phyloP scores from a whole-genome alignment of 2,797 vertebrate genomes.

The Esox masquinongy region DNA sequence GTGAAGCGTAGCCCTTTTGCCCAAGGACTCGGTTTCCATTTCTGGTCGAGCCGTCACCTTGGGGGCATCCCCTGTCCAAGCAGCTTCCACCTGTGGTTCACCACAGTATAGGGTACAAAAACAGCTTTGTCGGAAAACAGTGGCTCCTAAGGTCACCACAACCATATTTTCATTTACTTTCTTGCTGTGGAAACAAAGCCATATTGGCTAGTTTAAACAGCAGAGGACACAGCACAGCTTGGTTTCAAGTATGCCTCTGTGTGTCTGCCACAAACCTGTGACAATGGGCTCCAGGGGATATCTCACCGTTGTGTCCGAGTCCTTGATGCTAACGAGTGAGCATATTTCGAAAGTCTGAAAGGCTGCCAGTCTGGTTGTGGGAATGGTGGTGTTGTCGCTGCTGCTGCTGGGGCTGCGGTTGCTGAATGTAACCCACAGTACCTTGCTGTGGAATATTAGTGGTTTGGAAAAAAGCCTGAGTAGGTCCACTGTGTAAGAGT shows the following conservation, averaged over 20 bases:
- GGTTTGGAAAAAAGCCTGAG: constrained; percentile 74
- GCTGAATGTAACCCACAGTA: constrained; percentile 78
- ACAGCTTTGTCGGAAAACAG: constrained; percentile 19
- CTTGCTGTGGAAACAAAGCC: constrained; percentile 31
- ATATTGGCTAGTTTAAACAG: constrained; percentile 37
- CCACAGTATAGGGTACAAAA: constrained; percentile 17
- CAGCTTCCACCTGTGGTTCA: constrained; percentile 23
- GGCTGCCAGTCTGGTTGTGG: constrained; percentile 74
- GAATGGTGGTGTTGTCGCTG: constrained; percentile 80
- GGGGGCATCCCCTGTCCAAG: constrained; percentile 9
- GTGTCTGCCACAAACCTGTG: constrained; percentile 10
- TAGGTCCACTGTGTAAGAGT: constrained; percentile 64
- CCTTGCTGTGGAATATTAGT: constrained; percentile 70
- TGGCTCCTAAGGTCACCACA: constrained; percentile 49
- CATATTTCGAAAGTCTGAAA: constrained; percentile 83
- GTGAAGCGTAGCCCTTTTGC: constrained; percentile 24
- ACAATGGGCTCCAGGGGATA: constrained; percentile 15
- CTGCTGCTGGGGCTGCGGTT: constrained; percentile 69
- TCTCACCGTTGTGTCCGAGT: constrained; percentile 34
- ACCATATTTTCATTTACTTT: constrained; percentile 15
- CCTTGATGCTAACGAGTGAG: constrained; percentile 72
- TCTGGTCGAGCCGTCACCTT: constrained; percentile 12
- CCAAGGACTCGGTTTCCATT: background rate
- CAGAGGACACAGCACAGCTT: constrained; percentile 11
- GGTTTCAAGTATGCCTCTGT: constrained; percentile 40